Evolutionary conservation across 2,113 vertebrate genomes (phyloP).

Genomic region (Mesoclemmys tuberculata): DNA sequence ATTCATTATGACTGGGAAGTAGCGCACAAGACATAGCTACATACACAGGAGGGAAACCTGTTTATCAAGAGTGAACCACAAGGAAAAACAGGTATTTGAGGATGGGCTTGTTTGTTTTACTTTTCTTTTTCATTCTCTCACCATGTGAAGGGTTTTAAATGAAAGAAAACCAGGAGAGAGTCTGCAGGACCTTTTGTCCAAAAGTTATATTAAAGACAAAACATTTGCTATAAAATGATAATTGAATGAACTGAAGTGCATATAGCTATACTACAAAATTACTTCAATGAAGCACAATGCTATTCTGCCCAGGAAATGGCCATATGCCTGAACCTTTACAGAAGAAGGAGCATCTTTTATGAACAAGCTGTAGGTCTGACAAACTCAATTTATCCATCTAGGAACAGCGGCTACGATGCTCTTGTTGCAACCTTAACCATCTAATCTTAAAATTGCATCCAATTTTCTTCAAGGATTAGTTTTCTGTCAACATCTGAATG

Average conservation of each 20-base stretch:
- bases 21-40: not conserved
- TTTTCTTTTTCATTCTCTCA: not conserved
- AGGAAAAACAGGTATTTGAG: not conserved
- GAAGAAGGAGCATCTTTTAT: no score
- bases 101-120: not conserved
- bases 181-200: not conserved
- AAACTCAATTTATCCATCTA: no score
- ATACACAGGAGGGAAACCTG: not conserved
- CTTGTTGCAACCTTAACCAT: no score
- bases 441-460: no score
- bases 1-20: not conserved
- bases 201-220: not conserved
- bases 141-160: not conserved
- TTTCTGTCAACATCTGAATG: no score
- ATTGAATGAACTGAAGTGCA: not conserved
- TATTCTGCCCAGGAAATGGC: no score
- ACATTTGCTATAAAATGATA: not conserved
- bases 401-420: no score
- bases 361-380: no score
- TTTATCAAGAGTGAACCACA: not conserved
- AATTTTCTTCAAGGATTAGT: no score
- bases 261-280: not conserved
- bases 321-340: no score
- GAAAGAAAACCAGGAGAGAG: not conserved
- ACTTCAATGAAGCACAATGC: not conserved